Conservation (phyloP, 2,113 vertebrate species). For the Hyaena hyaena region DNA sequence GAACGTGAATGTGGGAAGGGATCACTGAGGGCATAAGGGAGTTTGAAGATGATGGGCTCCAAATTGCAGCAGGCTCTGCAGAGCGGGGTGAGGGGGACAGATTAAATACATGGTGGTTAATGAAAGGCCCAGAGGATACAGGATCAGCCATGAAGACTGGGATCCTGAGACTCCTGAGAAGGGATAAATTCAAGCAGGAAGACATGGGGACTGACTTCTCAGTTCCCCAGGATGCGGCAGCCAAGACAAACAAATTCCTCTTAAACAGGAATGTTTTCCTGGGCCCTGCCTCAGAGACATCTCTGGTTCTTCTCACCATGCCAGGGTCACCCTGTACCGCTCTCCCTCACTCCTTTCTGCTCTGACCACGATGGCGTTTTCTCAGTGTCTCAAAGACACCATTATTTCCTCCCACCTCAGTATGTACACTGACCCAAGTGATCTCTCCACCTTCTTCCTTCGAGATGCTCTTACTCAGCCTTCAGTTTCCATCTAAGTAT, state of each 20-base stretch:
- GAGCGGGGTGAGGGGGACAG: not conserved
- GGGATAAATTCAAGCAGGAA: not conserved
- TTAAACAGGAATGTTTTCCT: not conserved
- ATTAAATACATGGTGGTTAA: not conserved
- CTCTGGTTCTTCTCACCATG: not conserved
- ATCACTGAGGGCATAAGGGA: not conserved
- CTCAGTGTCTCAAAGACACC: not conserved
- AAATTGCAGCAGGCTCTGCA: not conserved
- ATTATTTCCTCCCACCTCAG: not conserved
- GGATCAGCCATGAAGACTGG: not conserved
- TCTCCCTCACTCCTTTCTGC: not conserved
- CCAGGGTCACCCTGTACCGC: not conserved
- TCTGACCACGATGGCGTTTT: not conserved
- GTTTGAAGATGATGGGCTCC: not conserved
- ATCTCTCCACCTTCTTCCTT: not conserved
- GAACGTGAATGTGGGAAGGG: not conserved
- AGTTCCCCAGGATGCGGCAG: not conserved
- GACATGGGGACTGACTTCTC: not conserved
- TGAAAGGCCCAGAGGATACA: not conserved
- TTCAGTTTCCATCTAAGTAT: not conserved
- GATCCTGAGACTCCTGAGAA: not conserved
- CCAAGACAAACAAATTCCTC: not conserved
- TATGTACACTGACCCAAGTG: not conserved
- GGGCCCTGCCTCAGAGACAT: not conserved
- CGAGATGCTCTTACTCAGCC: no score